Evolutionary conservation across 2,113 vertebrate species (phyloP), one percentile per base, ranked within the genome.

Genomic region (Tiliqua scincoides): DNA sequence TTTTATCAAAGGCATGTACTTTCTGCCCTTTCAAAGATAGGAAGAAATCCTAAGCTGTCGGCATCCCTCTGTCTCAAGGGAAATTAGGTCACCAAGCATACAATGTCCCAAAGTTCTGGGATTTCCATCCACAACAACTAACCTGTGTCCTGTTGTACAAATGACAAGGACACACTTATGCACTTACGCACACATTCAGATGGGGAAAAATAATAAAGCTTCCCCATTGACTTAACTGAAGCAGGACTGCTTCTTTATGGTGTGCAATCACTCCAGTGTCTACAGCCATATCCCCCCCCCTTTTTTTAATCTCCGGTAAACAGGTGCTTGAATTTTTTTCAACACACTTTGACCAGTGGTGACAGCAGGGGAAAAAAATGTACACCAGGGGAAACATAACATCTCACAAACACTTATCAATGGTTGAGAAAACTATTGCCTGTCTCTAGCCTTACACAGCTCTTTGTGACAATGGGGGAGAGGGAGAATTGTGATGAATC

Each of bases 61-160:
- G 18, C 54, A 4, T 37, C 74, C 67, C 86, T 89, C 63, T 82
- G 4, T 68, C 14, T 15, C 27, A 74, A 23, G 32, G 40, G 87
- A 90, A 90, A 86, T 7, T 70, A 35, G 30, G 30, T 89, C 85
- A 89, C 17, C 65, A 87, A 84, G 81, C 59, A 40, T n/a, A 59
- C 54, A 68, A 27, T 85, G 79, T 91, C 57, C 2, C 70, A n/a
- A 1, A 25, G 30, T 5, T 62, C 20, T 89, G 73, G 37, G 52
- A 71, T 87, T 88, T 87, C 25, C n/a, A 75, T 48, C 23, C 6
- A 20, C 27, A 83, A 74, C 21, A 70, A 3, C 2, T 84, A 12
- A 79, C 18, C 79, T 80, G 90, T 3, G 86, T 2, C 37, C 30
- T 37, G 65, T n/a, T 37, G 65, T n/a, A 71, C 76, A 20, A 32